A percentile compares a stretch with the other conserved stretches of the same genome.
These are phyloP conservation scores for Premnoplex brunnescens DNA, from an alignment of 2,797 vertebrate species.

Conservation along the genomic window DNA sequence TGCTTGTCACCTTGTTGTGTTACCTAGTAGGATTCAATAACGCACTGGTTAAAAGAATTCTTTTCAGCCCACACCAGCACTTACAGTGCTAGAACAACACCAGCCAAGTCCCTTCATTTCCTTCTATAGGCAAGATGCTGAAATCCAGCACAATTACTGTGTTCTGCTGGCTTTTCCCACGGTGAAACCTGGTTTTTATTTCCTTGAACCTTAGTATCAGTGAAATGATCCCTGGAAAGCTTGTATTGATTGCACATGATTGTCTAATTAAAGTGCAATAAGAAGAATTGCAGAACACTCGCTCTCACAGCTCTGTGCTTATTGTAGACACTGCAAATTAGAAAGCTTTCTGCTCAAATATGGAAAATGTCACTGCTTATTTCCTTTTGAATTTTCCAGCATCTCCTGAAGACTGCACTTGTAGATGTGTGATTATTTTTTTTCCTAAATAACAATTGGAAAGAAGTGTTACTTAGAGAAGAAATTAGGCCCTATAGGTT, in stretches of 20 bases:
- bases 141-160: conserved; percentile 2
- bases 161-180: conserved; percentile 49
- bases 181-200: conserved; percentile 55
- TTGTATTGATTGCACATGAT: conserved; percentile 54
- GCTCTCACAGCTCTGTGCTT: background rate
- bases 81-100: background rate
- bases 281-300: conserved; percentile 14
- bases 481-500: background rate
- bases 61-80: background rate
- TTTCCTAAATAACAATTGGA: background rate
- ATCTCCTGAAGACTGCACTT: background rate
- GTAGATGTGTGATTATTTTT: background rate
- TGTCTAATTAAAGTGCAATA: conserved; percentile 57
- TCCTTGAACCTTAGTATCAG: conserved; percentile 51
- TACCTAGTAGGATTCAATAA: background rate
- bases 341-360: conserved; percentile 3
- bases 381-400: conserved; percentile 14
- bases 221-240: conserved; percentile 50
- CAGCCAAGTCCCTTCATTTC: background rate
- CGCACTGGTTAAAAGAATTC: background rate
- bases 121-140: conserved; percentile 11
- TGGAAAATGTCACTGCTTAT: conserved; percentile 18
- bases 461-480: background rate
- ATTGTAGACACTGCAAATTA: background rate
- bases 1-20: background rate